A percentile compares a stretch with the other conserved stretches of the same genome.
These are phyloP conservation scores for Babylonia areolata DNA, from an alignment of 1,140 invertebrate genomes.

Conservation along the genomic window DNA sequence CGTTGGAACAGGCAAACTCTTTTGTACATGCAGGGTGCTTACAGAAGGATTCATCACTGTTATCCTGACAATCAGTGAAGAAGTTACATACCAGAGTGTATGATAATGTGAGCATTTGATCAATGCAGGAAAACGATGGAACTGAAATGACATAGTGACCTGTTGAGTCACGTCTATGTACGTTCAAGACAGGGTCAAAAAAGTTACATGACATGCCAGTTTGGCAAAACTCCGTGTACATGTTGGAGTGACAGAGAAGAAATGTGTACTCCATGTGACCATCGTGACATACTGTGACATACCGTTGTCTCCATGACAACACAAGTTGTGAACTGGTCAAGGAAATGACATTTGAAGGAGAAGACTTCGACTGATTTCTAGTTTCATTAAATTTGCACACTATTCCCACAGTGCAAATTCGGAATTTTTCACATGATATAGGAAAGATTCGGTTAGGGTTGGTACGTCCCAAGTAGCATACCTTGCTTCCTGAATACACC, in stretches of 20 bases:
- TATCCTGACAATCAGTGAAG: background rate
- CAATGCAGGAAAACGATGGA: background rate
- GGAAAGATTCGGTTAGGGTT: background rate
- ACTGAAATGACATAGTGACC: background rate
- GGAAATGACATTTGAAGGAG: background rate
- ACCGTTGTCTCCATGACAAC: background rate
- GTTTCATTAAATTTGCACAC: background rate
- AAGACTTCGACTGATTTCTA: background rate
- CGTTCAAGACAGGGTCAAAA: background rate
- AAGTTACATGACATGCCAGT: background rate
- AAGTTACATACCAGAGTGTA: background rate
- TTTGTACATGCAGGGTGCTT: background rate
- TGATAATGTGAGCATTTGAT: background rate
- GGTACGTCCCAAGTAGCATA: background rate
- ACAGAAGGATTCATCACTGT: background rate
- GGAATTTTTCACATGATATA: background rate
- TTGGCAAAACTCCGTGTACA: background rate
- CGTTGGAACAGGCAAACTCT: background rate
- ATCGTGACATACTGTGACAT: background rate
- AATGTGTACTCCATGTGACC: background rate
- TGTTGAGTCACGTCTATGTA: background rate
- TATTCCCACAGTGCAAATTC: background rate
- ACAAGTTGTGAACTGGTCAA: background rate
- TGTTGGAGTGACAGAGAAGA: background rate
- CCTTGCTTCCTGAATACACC: too few species aligned